Evolutionary conservation across 1,140 invertebrate species (phyloP), one percentile per base, ranked within the genome.

Genomic region (Lerema accius): DNA sequence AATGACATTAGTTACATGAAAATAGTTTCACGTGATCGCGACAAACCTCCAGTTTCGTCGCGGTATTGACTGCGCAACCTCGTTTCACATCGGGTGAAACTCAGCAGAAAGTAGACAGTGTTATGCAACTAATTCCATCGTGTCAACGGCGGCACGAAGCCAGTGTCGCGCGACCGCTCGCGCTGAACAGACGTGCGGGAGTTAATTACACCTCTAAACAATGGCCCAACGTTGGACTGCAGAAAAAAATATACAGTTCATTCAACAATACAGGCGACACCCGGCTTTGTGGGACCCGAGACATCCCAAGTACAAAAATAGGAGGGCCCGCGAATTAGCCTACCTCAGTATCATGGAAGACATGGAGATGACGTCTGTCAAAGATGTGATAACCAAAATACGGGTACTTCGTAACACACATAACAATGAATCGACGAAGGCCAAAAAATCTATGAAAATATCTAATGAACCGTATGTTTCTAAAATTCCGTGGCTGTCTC

Each of bases 401-500:
- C 48, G 48, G 15, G 28, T 28, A 50, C 48, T 50, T 15, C 48
- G 48, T 32, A 50, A 50, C 23, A 50, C 48, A 9, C 32, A 50
- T 3, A 50, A 50, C 17, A 50, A 50, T 50, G 48, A 50, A 32
- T 11, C 23, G 1, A 17, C 32, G n/a, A 50, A 50, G 48, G 28
- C 19, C 26, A 50, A 32, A 28, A 50, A 50, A 32, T 28, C 23
- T 11, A 11, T 7, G 3, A 32, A 15, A 13, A 32, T 11, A 15
- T 32, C 28, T 7, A 9, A 32, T 4, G 9, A 4, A 9, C 28
- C 28, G 4, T 32, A 32, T 9, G 28, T 35, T 50, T 28, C 48
- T 28, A 50, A 28, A 32, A 50, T 50, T 50, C 48, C 19, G 13
- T 50, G 48, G 48, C 13, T 48, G 15, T 23, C 19, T 23, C 45